Evolutionary conservation across 2,113 vertebrate species (phyloP).

Genomic region (Gulo gulo): DNA sequence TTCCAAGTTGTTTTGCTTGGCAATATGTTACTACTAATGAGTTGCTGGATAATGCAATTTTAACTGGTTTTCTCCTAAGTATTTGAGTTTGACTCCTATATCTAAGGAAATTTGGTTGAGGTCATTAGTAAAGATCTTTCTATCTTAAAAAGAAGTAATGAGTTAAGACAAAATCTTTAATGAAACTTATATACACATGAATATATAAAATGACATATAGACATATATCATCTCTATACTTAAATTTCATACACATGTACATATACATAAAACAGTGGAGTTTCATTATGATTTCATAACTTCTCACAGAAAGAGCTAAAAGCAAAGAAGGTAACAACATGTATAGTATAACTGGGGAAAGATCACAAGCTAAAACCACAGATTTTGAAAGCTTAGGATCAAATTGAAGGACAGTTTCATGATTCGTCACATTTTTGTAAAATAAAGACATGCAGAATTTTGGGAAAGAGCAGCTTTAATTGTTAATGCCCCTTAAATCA

Average conservation of each 20-base stretch:
- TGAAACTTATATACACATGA: not conserved
- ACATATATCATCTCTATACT: not conserved
- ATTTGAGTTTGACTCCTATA: conserved; percentile 88
- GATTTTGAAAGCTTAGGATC: not conserved
- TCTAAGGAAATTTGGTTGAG: conserved; percentile 86
- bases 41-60: conserved; percentile 86
- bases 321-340: not conserved
- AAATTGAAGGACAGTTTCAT: not conserved
- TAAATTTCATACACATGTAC: not conserved
- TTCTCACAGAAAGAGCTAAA: not conserved
- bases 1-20: conserved; percentile 87
- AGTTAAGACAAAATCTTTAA: not conserved
- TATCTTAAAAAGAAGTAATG: conserved; percentile 80
- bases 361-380: not conserved
- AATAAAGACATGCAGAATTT: not conserved
- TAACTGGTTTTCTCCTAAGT: conserved; percentile 86
- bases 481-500: not conserved
- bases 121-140: conserved; percentile 89
- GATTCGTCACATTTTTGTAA: not conserved
- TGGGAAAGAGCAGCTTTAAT: not conserved
- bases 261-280: not conserved
- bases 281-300: not conserved
- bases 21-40: conserved; percentile 86
- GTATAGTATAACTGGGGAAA: not conserved
- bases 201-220: not conserved